These are phyloP conservation scores for Periophthalmodon schlosseri DNA, from an alignment of 2,113 vertebrate species.

Conservation along the genomic window DNA sequence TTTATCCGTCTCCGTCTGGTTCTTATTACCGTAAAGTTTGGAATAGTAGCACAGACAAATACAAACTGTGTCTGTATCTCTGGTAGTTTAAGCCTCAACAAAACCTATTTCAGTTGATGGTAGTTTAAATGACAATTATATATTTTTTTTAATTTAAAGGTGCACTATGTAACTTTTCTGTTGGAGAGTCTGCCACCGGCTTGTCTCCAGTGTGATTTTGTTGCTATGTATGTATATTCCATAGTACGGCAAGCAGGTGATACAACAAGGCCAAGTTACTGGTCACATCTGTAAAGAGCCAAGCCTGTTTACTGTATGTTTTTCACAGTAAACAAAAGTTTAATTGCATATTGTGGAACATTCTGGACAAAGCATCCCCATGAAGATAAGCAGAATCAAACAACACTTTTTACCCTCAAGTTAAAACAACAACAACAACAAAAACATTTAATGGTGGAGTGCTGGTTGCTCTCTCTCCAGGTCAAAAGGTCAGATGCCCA, in stretches of 20 bases:
- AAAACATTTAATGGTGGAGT: slow-evolving; percentile 13
- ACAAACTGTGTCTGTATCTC: background rate
- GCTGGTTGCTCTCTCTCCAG: slow-evolving; percentile 10
- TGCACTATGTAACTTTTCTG: background rate
- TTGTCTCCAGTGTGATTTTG: background rate
- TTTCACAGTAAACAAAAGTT: background rate
- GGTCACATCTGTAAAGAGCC: background rate
- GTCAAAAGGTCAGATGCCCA: slow-evolving; percentile 41
- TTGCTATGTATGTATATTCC: too few relatives aligned
- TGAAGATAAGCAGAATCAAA: too few relatives aligned
- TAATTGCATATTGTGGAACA: too few relatives aligned
- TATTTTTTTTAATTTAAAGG: background rate
- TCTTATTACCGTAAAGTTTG: slow-evolving; percentile 14
- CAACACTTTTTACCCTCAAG: too few relatives aligned
- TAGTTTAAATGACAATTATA: background rate
- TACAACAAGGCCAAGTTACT: background rate
- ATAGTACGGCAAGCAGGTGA: background rate
- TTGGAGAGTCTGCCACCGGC: background rate
- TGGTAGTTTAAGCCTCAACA: background rate
- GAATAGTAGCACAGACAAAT: slow-evolving; percentile 7
- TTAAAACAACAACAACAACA: too few relatives aligned
- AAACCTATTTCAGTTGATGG: background rate
- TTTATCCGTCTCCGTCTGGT: slow-evolving; percentile 18
- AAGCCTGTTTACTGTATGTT: background rate
- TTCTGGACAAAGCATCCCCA: too few relatives aligned